These are phyloP conservation scores for Melanotaenia parkinsoni DNA, from an alignment of 2,797 vertebrate species.

Conservation along the genomic window DNA sequence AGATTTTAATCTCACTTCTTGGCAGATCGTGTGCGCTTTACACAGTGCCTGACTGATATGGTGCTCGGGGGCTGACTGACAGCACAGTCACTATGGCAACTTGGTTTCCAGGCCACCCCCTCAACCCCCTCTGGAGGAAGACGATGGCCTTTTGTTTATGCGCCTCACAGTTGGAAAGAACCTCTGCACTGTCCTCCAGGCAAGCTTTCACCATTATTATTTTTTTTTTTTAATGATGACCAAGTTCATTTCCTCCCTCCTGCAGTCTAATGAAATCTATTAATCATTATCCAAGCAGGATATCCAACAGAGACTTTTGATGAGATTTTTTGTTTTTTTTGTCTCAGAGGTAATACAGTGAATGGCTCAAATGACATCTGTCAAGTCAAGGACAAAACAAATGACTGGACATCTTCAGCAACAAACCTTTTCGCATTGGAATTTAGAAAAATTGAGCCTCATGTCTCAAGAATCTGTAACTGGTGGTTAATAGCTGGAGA, in stretches of 20 bases:
- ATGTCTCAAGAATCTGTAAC: constrained; percentile 44
- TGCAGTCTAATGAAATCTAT: constrained; percentile 47
- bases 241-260: constrained; percentile 55
- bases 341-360: constrained; percentile 56
- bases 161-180: constrained; percentile 36
- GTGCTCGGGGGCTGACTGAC: constrained; percentile 48
- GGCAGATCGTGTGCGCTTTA: constrained; percentile 68
- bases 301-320: constrained; percentile 29
- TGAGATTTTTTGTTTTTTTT: constrained; percentile 55
- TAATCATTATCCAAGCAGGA: constrained; percentile 50
- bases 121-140: constrained; percentile 21
- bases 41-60: constrained; percentile 58
- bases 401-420: constrained; percentile 41
- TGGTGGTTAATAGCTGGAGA: constrained; percentile 57
- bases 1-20: constrained; percentile 79
- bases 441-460: constrained; percentile 48
- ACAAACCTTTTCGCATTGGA: constrained; percentile 43
- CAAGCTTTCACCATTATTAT: constrained; percentile 51
- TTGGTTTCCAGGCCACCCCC: constrained; percentile 36
- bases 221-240: constrained; percentile 35
- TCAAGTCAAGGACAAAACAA: constrained; percentile 56
- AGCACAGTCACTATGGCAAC: constrained; percentile 57
- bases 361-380: constrained; percentile 40
- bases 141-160: constrained; percentile 61
- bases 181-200: constrained; percentile 49